phyloP scores from a whole-genome alignment of 2,888 invertebrate genomes.

The Hypomecis atomaria region DNA sequence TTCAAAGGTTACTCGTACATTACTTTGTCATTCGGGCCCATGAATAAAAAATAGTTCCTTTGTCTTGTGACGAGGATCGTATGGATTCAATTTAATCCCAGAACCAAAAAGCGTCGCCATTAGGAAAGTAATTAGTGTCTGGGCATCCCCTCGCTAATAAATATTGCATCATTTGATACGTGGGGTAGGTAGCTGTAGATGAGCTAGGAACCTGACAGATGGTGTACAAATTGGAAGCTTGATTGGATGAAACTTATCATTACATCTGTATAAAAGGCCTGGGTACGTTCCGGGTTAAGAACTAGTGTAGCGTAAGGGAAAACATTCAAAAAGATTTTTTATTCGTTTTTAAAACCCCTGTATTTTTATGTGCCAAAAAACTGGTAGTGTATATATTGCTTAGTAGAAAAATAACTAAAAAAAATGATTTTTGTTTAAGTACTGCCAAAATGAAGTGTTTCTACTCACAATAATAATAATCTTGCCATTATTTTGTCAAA shows the following conservation, averaged over 20 bases:
- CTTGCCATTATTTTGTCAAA: no score
- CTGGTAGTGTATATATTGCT: no score
- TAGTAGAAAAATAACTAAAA: no score
- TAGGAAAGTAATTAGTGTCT: conserved; percentile 64
- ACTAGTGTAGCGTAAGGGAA: no score
- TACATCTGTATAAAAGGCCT: no score
- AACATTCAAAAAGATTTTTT: no score
- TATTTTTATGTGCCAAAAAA: no score
- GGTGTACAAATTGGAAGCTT: conserved; percentile 7
- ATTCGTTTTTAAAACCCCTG: no score
- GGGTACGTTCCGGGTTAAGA: no score
- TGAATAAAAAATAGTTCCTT: conserved; percentile 35
- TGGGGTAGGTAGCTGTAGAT: conserved; percentile 43
- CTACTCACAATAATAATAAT: no score
- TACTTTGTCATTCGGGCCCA: conserved; percentile 24
- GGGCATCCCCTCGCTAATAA: conserved; percentile 56
- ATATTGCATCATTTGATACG: conserved; percentile 61
- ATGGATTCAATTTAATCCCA: conserved; percentile 38
- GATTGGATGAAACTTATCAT: conserved; percentile 2
- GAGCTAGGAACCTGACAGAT: conserved; percentile 10
- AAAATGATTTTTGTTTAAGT: no score
- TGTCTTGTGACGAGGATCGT: conserved; percentile 34
- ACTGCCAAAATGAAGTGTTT: no score
- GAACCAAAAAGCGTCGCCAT: conserved; percentile 49
- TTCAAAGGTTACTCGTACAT: conserved; percentile 30